Evolutionary conservation across 37 sponge, comb jelly and placozoan species (phyloP), one percentile per base, ranked within the genome.

Genomic region (Corticium candelabrum): DNA sequence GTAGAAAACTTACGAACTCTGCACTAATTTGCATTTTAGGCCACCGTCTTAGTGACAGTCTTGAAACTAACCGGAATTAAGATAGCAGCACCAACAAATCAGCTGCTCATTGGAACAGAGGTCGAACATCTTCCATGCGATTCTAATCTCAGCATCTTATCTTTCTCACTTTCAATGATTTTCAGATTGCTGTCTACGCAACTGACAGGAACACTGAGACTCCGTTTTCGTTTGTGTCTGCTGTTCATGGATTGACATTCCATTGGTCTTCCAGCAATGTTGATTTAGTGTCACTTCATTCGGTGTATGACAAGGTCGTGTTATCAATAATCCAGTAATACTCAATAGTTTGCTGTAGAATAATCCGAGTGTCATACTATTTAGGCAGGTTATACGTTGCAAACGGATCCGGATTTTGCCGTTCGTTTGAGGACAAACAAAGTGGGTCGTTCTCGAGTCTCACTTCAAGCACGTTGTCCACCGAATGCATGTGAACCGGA

Each of bases 251-350:
- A 0, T 37, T 94, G 1, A 11, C 40, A 34, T 94, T 94, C 77
- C 84, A 83, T 30, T 94, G 94, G 94, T 84, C 86, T 0, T 83
- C 78, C 7, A 78, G 71, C 69, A 94, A 91, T 82, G 89, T 86
- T 81, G 92, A 94, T 67, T 82, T 85, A 3, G 62, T 88, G 27
- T 77, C 86, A 2, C 76, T 94, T 11, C 35, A 38, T 39, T 94
- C 92, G 0, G 84, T 88, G 30, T 94, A 91, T 69, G 85, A 85
- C 27, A 80, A 82, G 75, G 85, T 86, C 56, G 29, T 67, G 31
- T 34, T 0, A 35, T 57, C 37, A 36, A 34, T 67, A 68, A 15
- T 37, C 7, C 41, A 38, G 71, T 78, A 76, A 41, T 21, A 37
- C n/a, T n/a, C n/a, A n/a, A n/a, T n/a, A n/a, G n/a, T n/a, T n/a